Evolutionary conservation across 2,888 invertebrate species (phyloP), one percentile per base, ranked within the genome.

Genomic region (Tetramorium bicarinatum): DNA sequence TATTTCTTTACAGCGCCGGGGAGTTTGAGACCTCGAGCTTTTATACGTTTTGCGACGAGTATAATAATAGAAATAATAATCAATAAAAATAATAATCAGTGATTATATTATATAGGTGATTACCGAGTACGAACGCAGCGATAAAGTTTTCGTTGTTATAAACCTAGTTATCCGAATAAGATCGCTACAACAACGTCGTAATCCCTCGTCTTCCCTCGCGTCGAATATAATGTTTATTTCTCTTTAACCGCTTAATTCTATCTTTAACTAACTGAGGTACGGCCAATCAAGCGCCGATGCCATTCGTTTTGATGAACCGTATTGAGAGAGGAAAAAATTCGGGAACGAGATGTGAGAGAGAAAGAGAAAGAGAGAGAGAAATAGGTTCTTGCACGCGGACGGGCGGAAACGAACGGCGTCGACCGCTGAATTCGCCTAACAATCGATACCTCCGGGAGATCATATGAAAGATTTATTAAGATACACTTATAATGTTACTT

Each of bases 361-460:
- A 72, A 21, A 62, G 49, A n/a, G 62, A 61, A 1, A 25, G 25
- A 25, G 25, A 25, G 25, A 25, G n/a, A 44, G 56, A 69, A n/a
- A 47, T 13, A 47, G 52, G 2, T 52, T 54, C 34, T n/a, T 62
- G 38, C 9, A 79, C n/a, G 56, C 49, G 81, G 52, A 71, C 38
- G 29, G 54, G 61, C 54, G 74, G 81, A 76, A 86, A 87, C 85
- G 81, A 84, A 92, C 87, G 90, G 83, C 92, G 90, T 90, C 87
- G 90, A 85, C 62, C 54, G 61, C 69, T 84, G 29, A 52, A 88
- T 89, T 91, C 90, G 89, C 90, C 90, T 87, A 90, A 91, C 92
- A 90, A 91, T 90, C 86, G 89, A 90, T 92, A 91, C 93, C 93
- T 93, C 92, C 90, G 89, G 89, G 94, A 94, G 94, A 94, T 94